Conservation (phyloP, 2,113 vertebrate species). For the Pungitius pungitius region DNA sequence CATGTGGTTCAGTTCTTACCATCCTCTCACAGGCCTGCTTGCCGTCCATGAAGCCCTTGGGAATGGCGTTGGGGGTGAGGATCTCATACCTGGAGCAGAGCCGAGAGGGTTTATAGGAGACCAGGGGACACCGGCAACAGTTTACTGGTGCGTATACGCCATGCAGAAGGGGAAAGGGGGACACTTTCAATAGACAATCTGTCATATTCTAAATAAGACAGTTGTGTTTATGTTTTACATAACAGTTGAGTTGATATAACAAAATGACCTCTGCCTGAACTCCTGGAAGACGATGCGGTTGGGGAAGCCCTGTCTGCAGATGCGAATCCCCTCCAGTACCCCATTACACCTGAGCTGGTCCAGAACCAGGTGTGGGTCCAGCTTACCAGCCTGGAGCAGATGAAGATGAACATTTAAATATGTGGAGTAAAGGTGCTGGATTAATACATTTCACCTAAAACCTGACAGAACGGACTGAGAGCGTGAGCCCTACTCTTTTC, state of each 20-base stretch:
- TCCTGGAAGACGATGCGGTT: constrained; percentile 99
- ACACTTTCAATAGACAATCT: neutral
- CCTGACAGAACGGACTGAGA: neutral
- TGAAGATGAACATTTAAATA: neutral
- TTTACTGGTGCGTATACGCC: neutral
- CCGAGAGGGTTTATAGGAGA: neutral
- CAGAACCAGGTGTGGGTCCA: constrained; percentile 94
- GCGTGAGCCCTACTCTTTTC: constrained; percentile 84
- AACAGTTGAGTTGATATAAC: neutral
- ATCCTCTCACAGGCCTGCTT: constrained; percentile 98
- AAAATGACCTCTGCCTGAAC: constrained; percentile 92
- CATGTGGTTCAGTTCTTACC: constrained; percentile 77
- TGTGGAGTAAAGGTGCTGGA: neutral
- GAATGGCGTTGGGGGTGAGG: constrained; percentile 97
- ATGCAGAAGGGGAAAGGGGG: neutral
- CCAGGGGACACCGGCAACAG: neutral
- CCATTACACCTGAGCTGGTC: constrained; percentile 97
- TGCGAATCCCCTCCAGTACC: constrained; percentile 95
- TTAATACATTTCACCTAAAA: neutral
- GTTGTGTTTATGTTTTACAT: neutral
- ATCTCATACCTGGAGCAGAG: constrained; percentile 90
- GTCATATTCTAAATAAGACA: neutral
- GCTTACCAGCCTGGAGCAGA: constrained; percentile 88
- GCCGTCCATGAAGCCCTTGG: constrained; percentile 98
- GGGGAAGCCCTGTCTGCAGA: constrained; percentile 98